A percentile compares a stretch with the other conserved stretches of the same genome.
phyloP scores from a whole-genome alignment of 2,113 vertebrate genomes.

The Perccottus glenii region DNA sequence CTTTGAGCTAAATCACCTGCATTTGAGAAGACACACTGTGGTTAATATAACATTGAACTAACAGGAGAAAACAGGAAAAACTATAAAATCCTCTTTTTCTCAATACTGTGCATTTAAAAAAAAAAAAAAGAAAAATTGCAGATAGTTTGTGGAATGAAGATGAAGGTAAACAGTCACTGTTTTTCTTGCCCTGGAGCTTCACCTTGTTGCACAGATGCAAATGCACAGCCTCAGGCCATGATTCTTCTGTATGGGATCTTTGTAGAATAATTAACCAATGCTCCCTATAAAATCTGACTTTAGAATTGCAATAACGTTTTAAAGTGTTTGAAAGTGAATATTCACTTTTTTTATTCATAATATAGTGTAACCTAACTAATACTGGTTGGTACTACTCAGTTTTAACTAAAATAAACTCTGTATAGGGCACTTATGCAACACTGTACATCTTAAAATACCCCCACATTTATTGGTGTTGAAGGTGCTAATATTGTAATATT shows the following conservation, averaged over 20 bases:
- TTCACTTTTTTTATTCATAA: no score
- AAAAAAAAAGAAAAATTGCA: conserved; percentile 13
- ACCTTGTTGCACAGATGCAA: conserved; percentile 44
- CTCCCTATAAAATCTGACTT: background rate
- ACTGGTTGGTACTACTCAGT: background rate
- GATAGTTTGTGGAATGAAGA: conserved; percentile 22
- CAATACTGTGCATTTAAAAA: background rate
- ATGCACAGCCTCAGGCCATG: conserved; percentile 19
- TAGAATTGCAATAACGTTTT: no score
- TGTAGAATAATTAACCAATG: conserved; percentile 31
- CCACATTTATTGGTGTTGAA: background rate
- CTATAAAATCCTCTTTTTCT: no score
- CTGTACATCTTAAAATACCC: background rate
- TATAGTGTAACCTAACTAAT: no score
- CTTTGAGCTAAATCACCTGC: no score
- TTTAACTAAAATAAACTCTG: background rate
- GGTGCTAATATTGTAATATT: conserved; percentile 14
- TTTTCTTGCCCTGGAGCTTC: conserved; percentile 36
- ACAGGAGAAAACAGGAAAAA: no score
- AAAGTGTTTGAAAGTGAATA: no score
- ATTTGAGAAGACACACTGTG: no score
- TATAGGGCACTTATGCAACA: conserved; percentile 4
- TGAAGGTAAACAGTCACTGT: conserved; percentile 11
- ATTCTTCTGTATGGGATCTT: conserved; percentile 14
- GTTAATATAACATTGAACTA: no score